Percentiles rank a stretch among this genome's conserved stretches.
Evolutionary conservation across 2,888 invertebrate genomes (phyloP).

Genomic region (Stegophylla sp.): DNA sequence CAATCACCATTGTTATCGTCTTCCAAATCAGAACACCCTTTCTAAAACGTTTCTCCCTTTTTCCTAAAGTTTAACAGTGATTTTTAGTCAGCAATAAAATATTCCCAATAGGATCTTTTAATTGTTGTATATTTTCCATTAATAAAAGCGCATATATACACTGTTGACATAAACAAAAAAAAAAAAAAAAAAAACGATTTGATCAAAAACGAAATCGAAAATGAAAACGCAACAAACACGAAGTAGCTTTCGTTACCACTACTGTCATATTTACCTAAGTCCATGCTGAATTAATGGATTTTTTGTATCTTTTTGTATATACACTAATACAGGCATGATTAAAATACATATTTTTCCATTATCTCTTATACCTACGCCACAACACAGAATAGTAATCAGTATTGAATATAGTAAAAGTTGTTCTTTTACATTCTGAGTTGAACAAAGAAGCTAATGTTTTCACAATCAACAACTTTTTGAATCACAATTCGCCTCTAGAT

Average conservation of each 20-base stretch:
- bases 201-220: conserved; percentile 21
- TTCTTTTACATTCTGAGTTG: too few species aligned
- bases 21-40: neutral
- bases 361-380: too few species aligned
- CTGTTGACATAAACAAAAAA: neutral
- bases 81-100: neutral
- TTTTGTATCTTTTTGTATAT: neutral
- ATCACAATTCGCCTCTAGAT: too few species aligned
- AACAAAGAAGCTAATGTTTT: too few species aligned
- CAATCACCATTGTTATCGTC: neutral
- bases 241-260: neutral
- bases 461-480: too few species aligned
- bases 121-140: conserved; percentile 12
- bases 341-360: too few species aligned
- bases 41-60: neutral
- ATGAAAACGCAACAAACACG: neutral
- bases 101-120: neutral
- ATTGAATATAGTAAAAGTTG: too few species aligned
- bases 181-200: conserved; percentile 5
- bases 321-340: too few species aligned
- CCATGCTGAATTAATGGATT: conserved; percentile 11
- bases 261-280: conserved; percentile 31
- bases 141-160: neutral
- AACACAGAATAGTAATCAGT: too few species aligned
- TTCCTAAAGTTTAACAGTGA: neutral